Conservation (phyloP, 1,140 invertebrate genomes). For the Pogonognathellus flavescens region DNA sequence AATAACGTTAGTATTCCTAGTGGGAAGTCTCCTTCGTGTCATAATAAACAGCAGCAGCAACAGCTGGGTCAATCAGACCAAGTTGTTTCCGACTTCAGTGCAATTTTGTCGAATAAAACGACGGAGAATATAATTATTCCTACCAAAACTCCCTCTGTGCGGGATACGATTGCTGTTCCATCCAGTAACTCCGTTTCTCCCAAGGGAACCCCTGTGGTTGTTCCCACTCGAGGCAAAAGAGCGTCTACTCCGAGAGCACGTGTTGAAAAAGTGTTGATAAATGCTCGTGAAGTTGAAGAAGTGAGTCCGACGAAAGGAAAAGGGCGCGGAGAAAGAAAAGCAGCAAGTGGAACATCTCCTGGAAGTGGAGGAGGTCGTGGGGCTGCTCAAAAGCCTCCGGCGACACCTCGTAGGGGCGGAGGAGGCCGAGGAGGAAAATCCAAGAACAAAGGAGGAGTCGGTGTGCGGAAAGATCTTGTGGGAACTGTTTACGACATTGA, state of each 20-base stretch:
- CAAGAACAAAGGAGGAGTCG: slow-evolving; percentile 69
- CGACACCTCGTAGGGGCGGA: slow-evolving; percentile 69
- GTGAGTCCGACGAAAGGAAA: slow-evolving; percentile 50
- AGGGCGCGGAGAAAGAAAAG: slow-evolving; percentile 32
- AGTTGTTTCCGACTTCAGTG: slow-evolving; percentile 54
- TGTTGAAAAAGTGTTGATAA: slow-evolving; percentile 46
- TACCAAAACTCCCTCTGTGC: not conserved
- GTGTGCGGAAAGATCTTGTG: slow-evolving; percentile 73
- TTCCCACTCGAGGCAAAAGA: slow-evolving; percentile 73
- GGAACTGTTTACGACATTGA: slow-evolving; percentile 90
- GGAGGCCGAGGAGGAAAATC: slow-evolving; percentile 79
- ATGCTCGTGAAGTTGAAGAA: slow-evolving; percentile 16
- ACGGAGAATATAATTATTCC: slow-evolving; percentile 63
- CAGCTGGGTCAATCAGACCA: not conserved
- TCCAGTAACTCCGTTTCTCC: slow-evolving; percentile 51
- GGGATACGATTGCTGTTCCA: slow-evolving; percentile 12
- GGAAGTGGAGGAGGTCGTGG: slow-evolving; percentile 58
- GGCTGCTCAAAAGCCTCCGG: slow-evolving; percentile 55
- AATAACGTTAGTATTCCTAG: not conserved
- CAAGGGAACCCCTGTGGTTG: slow-evolving; percentile 56
- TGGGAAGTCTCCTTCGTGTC: slow-evolving; percentile 6
- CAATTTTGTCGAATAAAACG: slow-evolving; percentile 64
- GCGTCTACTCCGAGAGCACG: slow-evolving; percentile 53
- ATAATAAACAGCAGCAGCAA: not conserved
- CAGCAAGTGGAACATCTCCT: slow-evolving; percentile 60